A percentile compares a stretch with the other conserved stretches of the same genome.
These are phyloP conservation scores for Serinus canaria DNA, from an alignment of 2,113 vertebrate species.

Conservation along the genomic window DNA sequence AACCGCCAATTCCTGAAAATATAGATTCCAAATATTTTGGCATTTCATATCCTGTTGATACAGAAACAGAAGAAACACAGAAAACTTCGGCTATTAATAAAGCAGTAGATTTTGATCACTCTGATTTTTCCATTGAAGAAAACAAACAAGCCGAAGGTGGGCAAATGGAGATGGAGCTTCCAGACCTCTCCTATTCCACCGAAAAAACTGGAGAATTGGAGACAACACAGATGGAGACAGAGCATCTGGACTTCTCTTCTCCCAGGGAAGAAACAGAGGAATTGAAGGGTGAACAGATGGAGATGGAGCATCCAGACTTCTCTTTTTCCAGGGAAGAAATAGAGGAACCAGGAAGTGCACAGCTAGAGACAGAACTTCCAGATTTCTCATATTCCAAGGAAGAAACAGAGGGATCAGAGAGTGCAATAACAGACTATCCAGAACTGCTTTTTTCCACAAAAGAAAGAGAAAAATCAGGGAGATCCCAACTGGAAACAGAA, in stretches of 20 bases:
- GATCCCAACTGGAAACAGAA: neutral
- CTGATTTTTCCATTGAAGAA: neutral
- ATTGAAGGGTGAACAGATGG: neutral
- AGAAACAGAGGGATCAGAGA: neutral
- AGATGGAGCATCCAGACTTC: neutral
- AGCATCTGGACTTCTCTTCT: neutral
- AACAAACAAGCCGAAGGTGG: neutral
- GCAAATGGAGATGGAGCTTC: neutral
- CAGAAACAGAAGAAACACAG: neutral
- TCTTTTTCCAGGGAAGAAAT: neutral
- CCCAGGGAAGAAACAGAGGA: neutral
- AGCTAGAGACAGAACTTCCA: neutral
- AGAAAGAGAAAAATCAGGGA: neutral
- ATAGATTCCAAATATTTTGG: slow-evolving; percentile 33
- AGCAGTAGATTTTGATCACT: neutral
- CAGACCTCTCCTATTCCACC: neutral
- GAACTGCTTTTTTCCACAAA: neutral
- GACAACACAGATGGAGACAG: neutral
- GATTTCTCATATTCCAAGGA: neutral
- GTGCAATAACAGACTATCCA: neutral
- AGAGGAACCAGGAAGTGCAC: neutral
- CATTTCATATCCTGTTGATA: neutral
- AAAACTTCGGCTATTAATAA: neutral
- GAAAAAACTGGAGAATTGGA: neutral
- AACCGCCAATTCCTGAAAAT: neutral